Evolutionary conservation across 2,797 vertebrate genomes (phyloP), one percentile per base, ranked within the genome.

Genomic region (Sternarchorhynchus goeldii): DNA sequence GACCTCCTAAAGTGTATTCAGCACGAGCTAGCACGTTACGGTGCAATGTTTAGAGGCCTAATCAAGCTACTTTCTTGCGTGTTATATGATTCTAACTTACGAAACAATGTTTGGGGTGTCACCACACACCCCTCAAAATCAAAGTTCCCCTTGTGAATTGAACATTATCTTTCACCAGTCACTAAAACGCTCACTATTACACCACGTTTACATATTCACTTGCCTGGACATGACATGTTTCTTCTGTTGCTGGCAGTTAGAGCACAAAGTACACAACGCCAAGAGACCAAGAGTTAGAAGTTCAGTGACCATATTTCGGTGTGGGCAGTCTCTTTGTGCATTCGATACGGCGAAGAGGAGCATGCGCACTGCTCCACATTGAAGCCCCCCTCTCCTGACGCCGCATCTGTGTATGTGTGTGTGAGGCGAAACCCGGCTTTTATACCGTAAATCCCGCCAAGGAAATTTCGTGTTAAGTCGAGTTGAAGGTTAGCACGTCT

Each of bases 211-310:
- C 75, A 71, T 62, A 78, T 64, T 73, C 16, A 7, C 29, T 45
- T 55, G 16, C 57, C 63, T 60, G 70, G 65, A 60, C 77, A 68
- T 82, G 77, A 76, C 79, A 68, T 76, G 76, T 76, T 58, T 25
- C 3, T 53, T 41, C 45, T 50, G 4, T 66, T 34, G 31, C 73
- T 76, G 69, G 68, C 25, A 59, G 62, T 66, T 63, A 65, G 67
- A 31, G 58, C 60, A 73, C 32, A 72, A 55, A 53, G 73, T 69
- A n/a, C 65, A 71, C n/a, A 66, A 25, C 63, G 29, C 73, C 62
- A 72, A 73, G 20, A 66, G 21, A 29, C 68, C 65, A 57, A 17
- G 16, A 17, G 20, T 78, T 58, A 50, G n/a, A 68, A 62, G 20
- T 69, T 50, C 62, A 17, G n/a, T 50, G 31, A 25, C 14, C 36